These are phyloP conservation scores for Reinhardtius hippoglossoides DNA, from an alignment of 2,113 vertebrate genomes.

Conservation along the genomic window DNA sequence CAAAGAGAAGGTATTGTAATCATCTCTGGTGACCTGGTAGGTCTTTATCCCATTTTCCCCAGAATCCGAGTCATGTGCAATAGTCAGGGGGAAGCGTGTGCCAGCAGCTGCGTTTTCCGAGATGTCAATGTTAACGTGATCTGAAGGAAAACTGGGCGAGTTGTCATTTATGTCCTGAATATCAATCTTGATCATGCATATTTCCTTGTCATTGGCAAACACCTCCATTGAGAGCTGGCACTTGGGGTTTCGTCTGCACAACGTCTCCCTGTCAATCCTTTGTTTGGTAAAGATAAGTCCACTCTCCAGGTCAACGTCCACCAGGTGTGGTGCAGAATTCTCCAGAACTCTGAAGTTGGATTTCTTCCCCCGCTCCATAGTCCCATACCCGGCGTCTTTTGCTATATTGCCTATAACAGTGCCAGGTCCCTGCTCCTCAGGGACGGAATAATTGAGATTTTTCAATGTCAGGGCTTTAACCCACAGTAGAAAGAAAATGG, in stretches of 20 bases:
- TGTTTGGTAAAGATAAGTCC: constrained; percentile 97
- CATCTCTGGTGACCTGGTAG: constrained; percentile 95
- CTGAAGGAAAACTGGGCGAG: constrained; percentile 93
- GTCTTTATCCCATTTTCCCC: constrained; percentile 96
- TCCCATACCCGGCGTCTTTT: constrained; percentile 92
- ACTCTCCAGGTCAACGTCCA: constrained; percentile 96
- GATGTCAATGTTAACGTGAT: constrained; percentile 98
- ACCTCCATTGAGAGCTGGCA: constrained; percentile 99
- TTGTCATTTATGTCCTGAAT: constrained; percentile 99
- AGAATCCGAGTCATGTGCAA: constrained; percentile 94
- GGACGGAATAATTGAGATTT: constrained; percentile 98
- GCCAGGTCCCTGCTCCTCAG: constrained; percentile 95
- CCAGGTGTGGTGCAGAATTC: constrained; percentile 96
- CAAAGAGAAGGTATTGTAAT: constrained; percentile 94
- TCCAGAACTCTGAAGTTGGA: constrained; percentile 96
- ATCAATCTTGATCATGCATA: constrained; percentile 99
- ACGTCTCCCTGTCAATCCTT: constrained; percentile 95
- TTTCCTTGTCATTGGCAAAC: constrained; percentile 97
- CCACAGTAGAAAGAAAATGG: constrained; percentile 92
- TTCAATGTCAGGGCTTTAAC: constrained; percentile 94
- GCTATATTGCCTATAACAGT: constrained; percentile 98
- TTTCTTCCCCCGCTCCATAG: constrained; percentile 86
- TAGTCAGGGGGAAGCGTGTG: constrained; percentile 96
- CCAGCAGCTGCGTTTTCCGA: constrained; percentile 96
- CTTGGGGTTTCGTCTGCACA: constrained; percentile 94